Evolutionary conservation across 2,113 vertebrate genomes (phyloP).

Genomic region (Epinephelus lanceolatus): DNA sequence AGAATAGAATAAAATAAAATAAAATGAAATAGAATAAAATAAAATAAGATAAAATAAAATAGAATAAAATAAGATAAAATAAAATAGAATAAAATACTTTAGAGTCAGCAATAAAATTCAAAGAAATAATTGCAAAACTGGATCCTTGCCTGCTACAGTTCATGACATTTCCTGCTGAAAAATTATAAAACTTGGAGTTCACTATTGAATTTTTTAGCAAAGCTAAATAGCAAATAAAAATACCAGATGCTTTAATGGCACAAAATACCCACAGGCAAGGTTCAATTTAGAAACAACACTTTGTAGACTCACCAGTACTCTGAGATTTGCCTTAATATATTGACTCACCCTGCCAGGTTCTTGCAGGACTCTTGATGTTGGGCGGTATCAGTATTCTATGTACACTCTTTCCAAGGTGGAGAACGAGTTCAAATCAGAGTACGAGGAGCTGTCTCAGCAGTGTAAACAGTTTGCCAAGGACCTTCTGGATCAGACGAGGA

Average conservation of each 20-base stretch:
- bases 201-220: not conserved
- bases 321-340: not conserved
- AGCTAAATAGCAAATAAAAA: not conserved
- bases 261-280: not conserved
- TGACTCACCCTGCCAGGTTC: not conserved
- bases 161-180: not conserved
- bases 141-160: not conserved
- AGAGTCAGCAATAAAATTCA: not conserved
- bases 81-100: too few relatives aligned
- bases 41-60: too few relatives aligned
- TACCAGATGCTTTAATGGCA: not conserved
- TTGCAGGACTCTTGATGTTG: not conserved
- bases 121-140: not conserved
- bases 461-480: constrained; percentile 99
- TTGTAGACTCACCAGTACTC: not conserved
- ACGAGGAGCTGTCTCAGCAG: constrained; percentile 95
- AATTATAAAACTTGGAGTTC: not conserved
- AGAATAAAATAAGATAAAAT: too few relatives aligned
- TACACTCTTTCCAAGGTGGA: constrained; percentile 82
- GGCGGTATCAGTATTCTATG: not conserved
- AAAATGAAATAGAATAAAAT: too few relatives aligned
- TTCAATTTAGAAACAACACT: not conserved
- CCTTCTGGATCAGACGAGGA: constrained; percentile 97
- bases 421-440: constrained; percentile 98
- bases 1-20: too few relatives aligned